Conservation (phyloP, 2,888 invertebrate genomes). For the Proisotoma minuta region DNA sequence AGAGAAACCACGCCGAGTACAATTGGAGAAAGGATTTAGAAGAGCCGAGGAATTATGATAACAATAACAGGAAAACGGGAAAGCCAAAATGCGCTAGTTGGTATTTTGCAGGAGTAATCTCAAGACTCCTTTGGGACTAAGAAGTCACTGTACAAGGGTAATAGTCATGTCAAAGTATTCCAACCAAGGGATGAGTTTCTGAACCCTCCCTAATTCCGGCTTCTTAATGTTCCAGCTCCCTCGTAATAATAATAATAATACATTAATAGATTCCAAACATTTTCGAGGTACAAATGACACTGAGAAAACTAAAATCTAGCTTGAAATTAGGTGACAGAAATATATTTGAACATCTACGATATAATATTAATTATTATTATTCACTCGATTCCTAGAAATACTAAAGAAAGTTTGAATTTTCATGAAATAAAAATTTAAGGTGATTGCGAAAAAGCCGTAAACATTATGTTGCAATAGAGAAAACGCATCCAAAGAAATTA, state of each 20-base stretch:
- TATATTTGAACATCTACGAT: no score
- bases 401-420: no score
- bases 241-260: constrained; percentile 11
- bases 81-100: neutral
- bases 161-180: neutral
- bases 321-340: neutral
- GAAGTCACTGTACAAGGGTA: neutral
- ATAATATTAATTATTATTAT: no score
- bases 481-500: no score
- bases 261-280: constrained; percentile 9
- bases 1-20: neutral
- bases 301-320: neutral
- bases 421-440: no score
- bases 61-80: constrained; percentile 26
- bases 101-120: constrained; percentile 5
- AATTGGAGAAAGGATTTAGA: constrained; percentile 10
- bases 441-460: no score
- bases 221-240: neutral
- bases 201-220: neutral
- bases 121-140: constrained; percentile 6
- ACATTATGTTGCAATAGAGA: no score
- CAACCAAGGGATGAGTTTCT: neutral
- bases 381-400: no score
- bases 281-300: neutral
- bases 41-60: constrained; percentile 30